A percentile compares a stretch with the other conserved stretches of the same genome.
Evolutionary conservation across 2,797 vertebrate species (phyloP).

Genomic region (Trachurus trachurus): DNA sequence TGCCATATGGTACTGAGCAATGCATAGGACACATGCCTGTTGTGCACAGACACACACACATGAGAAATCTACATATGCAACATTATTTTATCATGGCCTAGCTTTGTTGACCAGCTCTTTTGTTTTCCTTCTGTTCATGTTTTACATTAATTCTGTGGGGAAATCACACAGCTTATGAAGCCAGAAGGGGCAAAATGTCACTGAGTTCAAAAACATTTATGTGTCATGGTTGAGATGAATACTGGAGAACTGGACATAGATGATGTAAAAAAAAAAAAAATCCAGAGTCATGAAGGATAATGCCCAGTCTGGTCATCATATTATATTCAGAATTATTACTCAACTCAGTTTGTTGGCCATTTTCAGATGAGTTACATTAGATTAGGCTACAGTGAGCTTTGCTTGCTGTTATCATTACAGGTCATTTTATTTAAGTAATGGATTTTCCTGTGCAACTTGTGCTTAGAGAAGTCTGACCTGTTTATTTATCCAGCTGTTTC

Average conservation of each 20-base stretch:
- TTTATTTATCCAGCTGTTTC: slow-evolving; percentile 29
- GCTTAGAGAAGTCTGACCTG: slow-evolving; percentile 12
- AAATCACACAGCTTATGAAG: slow-evolving; percentile 22
- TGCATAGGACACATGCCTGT: slow-evolving; percentile 35
- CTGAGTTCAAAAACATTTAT: slow-evolving; percentile 5
- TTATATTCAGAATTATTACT: slow-evolving; percentile 48
- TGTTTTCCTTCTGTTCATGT: slow-evolving; percentile 28
- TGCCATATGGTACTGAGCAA: slow-evolving; percentile 35
- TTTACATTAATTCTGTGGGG: slow-evolving; percentile 25
- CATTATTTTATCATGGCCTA: slow-evolving; percentile 9
- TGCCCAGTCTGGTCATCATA: slow-evolving; percentile 26
- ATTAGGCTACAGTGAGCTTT: slow-evolving; percentile 49
- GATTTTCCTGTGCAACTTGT: slow-evolving; percentile 41
- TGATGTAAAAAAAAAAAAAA: slow-evolving; percentile 1
- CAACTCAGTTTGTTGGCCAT: slow-evolving; percentile 11
- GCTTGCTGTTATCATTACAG: slow-evolving; percentile 23
- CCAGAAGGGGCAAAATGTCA: slow-evolving; percentile 13
- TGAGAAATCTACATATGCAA: not conserved
- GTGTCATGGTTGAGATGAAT: not conserved
- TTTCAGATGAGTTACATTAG: slow-evolving; percentile 25
- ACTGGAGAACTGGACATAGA: not conserved
- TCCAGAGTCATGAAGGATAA: slow-evolving; percentile 37
- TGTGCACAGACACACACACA: not conserved
- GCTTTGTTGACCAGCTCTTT: slow-evolving; percentile 2
- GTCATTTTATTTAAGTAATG: slow-evolving; percentile 23